Evolutionary conservation across 2,113 vertebrate species (phyloP).

Genomic region (Nothoprocta perdicaria): DNA sequence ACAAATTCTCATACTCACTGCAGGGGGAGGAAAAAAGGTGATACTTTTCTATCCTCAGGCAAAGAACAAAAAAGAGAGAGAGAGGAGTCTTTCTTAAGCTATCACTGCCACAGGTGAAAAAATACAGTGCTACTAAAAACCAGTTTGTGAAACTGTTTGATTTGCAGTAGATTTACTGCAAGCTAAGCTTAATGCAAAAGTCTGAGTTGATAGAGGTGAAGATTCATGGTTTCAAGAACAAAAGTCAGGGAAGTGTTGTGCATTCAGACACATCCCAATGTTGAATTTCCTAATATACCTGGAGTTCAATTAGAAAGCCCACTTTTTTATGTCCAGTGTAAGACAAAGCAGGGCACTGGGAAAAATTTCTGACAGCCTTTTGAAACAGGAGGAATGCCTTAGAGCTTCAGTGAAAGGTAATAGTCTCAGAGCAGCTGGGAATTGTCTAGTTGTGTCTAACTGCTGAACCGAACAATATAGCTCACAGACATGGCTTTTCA

Average conservation of each 20-base stretch:
- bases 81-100: background rate
- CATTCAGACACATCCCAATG: background rate
- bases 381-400: background rate
- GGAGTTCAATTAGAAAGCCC: background rate
- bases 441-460: background rate
- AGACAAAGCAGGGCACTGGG: background rate
- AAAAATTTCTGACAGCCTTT: background rate
- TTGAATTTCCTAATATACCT: background rate
- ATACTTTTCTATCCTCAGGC: background rate
- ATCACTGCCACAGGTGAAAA: background rate
- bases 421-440: background rate
- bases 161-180: background rate
- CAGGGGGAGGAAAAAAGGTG: background rate
- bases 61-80: background rate
- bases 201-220: background rate
- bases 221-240: background rate
- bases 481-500: background rate
- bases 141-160: background rate
- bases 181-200: background rate
- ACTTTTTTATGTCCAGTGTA: background rate
- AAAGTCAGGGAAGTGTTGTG: background rate
- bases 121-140: background rate
- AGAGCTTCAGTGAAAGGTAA: background rate
- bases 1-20: background rate
- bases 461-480: background rate